These are phyloP conservation scores for Schizopygopsis pylzovi DNA, from an alignment of 2,797 vertebrate species.

Conservation along the genomic window DNA sequence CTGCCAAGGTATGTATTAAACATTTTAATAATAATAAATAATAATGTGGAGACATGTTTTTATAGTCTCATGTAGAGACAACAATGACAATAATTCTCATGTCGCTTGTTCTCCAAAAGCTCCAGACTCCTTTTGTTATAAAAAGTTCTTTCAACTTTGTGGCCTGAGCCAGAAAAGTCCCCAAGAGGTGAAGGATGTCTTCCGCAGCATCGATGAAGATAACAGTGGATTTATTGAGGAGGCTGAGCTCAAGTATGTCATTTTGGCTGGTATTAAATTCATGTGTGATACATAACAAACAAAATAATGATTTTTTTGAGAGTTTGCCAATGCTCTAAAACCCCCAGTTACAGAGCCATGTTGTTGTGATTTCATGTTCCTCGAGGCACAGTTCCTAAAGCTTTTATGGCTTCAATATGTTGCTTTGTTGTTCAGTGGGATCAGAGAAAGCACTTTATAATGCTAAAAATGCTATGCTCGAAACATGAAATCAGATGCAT, in stretches of 20 bases:
- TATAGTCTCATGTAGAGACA: not conserved
- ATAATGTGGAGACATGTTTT: no score
- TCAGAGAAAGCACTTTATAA: not conserved
- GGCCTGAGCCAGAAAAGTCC: conserved; percentile 91
- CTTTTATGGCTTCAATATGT: not conserved
- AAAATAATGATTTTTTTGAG: no score
- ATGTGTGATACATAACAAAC: not conserved
- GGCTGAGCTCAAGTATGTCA: conserved; percentile 91
- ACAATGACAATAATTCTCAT: not conserved
- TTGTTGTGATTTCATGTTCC: not conserved
- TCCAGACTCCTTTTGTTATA: conserved; percentile 90
- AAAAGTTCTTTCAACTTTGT: conserved; percentile 94
- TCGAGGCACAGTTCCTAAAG: not conserved
- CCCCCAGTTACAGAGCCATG: not conserved
- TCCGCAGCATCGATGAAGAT: conserved; percentile 89
- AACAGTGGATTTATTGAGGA: conserved; percentile 93
- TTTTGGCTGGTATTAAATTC: not conserved
- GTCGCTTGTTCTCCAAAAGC: conserved; percentile 74
- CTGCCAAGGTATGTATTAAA: conserved; percentile 86
- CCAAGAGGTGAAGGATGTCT: conserved; percentile 89
- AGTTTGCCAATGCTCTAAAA: not conserved
- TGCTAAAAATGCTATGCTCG: not conserved
- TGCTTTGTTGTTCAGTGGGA: not conserved
- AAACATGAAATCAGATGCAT: not conserved
- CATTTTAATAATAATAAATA: not conserved